Evolutionary conservation across 2,113 vertebrate species (phyloP), one percentile per base, ranked within the genome.

Genomic region (Nerophis lumbriciformis): DNA sequence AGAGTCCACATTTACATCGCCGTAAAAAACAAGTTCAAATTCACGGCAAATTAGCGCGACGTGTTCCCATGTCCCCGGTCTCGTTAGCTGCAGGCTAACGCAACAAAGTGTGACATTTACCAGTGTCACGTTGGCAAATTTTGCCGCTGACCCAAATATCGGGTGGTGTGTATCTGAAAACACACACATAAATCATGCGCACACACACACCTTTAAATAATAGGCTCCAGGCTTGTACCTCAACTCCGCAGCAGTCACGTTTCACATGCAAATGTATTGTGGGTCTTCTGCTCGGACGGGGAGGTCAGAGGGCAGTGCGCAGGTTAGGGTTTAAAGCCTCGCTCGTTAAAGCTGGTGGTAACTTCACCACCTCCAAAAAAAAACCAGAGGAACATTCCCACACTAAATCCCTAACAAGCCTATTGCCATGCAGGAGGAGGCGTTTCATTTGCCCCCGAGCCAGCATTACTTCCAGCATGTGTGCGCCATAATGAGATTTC

Each of bases 401-500:
- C 77, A 71, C 68, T 77, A 74, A 81, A 82, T 65, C 76, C 66
- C 73, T 75, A 85, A 85, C 75, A 81, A 79, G 77, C 75, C 78
- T 71, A 72, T 81, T 86, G 70, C 59, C 8, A 84, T 85, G 83
- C 83, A 83, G 70, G 67, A 78, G 83, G 80, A 62, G 73, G 65
- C 57, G 63, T 81, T 83, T 80, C 80, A 83, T 85, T 83, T 79
- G 75, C 83, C 78, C 77, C 15, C 47, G 38, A 83, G 82, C 82
- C 47, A 77, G 69, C 65, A 50, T 70, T 79, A 72, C 73, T 77
- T 78, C 75, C 80, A 76, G 77, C 74, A 61, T 81, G 80, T 80
- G 82, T 82, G 75, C 76, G 53, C 71, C 58, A 62, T 84, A 86
- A 86, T 88, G 79, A 80, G 76, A 83, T 85, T 87, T 86, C 78